phyloP scores from a whole-genome alignment of 2,113 vertebrate genomes.

The Dermatemys mawii region DNA sequence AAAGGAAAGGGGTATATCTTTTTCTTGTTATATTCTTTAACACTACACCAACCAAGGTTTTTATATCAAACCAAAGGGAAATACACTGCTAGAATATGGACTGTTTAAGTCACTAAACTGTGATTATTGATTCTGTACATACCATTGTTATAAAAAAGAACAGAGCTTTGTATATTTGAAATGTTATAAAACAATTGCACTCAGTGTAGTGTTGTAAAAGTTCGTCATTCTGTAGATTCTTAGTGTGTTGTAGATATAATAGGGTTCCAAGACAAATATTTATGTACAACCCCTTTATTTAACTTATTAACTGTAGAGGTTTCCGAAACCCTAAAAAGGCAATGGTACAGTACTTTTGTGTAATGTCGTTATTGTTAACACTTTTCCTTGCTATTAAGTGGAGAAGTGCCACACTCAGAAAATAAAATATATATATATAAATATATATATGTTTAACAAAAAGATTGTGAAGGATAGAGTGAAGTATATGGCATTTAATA shows the following conservation, averaged over 20 bases:
- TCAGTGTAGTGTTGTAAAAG: slow-evolving; percentile 97
- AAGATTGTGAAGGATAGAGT: not conserved
- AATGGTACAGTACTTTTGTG: slow-evolving; percentile 86
- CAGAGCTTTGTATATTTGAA: slow-evolving; percentile 97
- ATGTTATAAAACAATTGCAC: slow-evolving; percentile 97
- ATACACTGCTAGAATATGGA: slow-evolving; percentile 89
- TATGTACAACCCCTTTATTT: slow-evolving; percentile 93
- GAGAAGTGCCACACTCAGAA: slow-evolving; percentile 85
- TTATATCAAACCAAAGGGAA: slow-evolving; percentile 95
- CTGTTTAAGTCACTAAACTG: slow-evolving; percentile 90
- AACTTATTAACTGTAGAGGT: slow-evolving; percentile 89
- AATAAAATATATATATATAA: slow-evolving; percentile 79
- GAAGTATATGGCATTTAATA: not conserved
- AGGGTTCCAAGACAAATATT: slow-evolving; percentile 97
- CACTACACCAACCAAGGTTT: slow-evolving; percentile 86
- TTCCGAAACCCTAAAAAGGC: slow-evolving; percentile 84
- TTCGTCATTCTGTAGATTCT: slow-evolving; percentile 95
- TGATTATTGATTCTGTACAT: slow-evolving; percentile 94
- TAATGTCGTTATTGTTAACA: slow-evolving; percentile 91
- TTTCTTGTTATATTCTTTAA: slow-evolving; percentile 81
- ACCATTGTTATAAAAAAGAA: slow-evolving; percentile 89
- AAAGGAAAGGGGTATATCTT: slow-evolving; percentile 75
- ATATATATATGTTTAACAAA: slow-evolving; percentile 80
- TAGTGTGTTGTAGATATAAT: slow-evolving; percentile 93
- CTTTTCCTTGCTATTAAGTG: slow-evolving; percentile 87